Conservation (phyloP, 2,888 invertebrate genomes). For the Mimas tiliae region DNA sequence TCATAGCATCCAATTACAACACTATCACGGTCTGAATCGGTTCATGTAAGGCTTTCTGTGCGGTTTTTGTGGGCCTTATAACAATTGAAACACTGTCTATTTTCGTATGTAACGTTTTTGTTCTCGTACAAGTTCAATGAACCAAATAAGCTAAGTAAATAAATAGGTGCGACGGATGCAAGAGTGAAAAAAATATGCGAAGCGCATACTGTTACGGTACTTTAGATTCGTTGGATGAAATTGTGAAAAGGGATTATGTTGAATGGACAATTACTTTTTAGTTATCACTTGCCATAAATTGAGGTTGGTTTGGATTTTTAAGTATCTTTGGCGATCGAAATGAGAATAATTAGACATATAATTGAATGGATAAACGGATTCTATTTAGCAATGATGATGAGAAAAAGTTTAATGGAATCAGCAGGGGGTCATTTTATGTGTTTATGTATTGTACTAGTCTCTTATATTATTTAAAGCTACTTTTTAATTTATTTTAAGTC, state of each 20-base stretch:
- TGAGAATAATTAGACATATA: not conserved
- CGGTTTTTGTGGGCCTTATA: slow-evolving; percentile 19
- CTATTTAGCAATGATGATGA: not conserved
- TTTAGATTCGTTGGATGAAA: slow-evolving; percentile 41
- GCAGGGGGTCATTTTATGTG: not conserved
- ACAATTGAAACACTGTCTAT: slow-evolving; percentile 33
- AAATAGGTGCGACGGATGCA: slow-evolving; percentile 65
- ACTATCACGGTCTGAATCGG: slow-evolving; percentile 32
- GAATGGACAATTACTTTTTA: slow-evolving; percentile 6
- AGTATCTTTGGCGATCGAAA: not conserved
- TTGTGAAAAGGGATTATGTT: slow-evolving; percentile 9
- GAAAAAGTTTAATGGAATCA: not conserved
- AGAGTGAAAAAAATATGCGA: slow-evolving; percentile 54
- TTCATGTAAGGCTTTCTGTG: slow-evolving; percentile 27
- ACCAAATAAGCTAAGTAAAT: slow-evolving; percentile 68
- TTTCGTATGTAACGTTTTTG: slow-evolving; percentile 31
- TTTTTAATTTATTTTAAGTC: not conserved
- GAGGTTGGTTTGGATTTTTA: not conserved
- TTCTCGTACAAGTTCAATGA: slow-evolving; percentile 61
- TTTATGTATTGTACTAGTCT: not conserved
- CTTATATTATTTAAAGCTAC: not conserved
- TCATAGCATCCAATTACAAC: slow-evolving; percentile 26
- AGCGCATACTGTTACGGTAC: slow-evolving; percentile 48
- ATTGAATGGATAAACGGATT: not conserved
- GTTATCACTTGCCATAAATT: not conserved